Percentiles rank a stretch among this genome's conserved stretches.
Evolutionary conservation across 2,888 invertebrate species (phyloP).

Genomic region (Paralinhomoeus sp.): DNA sequence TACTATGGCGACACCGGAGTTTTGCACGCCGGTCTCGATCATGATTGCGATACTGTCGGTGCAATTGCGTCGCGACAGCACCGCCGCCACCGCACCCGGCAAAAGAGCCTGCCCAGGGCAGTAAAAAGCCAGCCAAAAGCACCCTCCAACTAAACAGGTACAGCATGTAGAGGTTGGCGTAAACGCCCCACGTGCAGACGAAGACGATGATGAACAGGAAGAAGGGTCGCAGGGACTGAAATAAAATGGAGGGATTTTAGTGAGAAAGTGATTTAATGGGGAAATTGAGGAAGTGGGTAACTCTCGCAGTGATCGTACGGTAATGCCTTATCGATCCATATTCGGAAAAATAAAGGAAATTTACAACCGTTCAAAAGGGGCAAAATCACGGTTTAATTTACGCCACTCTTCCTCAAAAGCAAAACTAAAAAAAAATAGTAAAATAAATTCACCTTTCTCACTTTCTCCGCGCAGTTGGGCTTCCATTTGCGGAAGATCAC

Average conservation of each 20-base stretch:
- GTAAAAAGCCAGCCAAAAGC: constrained; percentile 26
- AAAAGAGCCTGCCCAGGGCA: constrained; percentile 26
- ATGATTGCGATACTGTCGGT: constrained; percentile 25
- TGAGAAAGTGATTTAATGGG: no score
- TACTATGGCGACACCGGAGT: constrained; percentile 30
- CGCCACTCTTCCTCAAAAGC: no score
- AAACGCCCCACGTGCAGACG: constrained; percentile 28
- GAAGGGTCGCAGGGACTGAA: constrained; percentile 24
- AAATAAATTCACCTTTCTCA: constrained; percentile 20
- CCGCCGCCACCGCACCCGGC: constrained; percentile 27
- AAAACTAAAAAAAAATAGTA: no score
- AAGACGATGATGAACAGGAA: constrained; percentile 29
- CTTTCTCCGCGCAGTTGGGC: constrained; percentile 23
- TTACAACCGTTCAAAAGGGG: no score
- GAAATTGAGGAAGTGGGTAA: no score
- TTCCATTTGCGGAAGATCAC: constrained; percentile 26
- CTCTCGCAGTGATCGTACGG: no score
- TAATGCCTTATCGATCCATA: no score
- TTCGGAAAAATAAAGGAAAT: no score
- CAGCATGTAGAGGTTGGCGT: constrained; percentile 31
- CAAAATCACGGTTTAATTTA: no score
- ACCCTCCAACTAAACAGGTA: constrained; percentile 23
- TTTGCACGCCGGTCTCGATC: constrained; percentile 28
- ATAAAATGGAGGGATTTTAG: no score
- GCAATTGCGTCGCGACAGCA: constrained; percentile 15